A percentile compares a stretch with the other conserved stretches of the same genome.
These are phyloP conservation scores for Graptemys geographica DNA, from an alignment of 2,797 vertebrate species.

Conservation along the genomic window DNA sequence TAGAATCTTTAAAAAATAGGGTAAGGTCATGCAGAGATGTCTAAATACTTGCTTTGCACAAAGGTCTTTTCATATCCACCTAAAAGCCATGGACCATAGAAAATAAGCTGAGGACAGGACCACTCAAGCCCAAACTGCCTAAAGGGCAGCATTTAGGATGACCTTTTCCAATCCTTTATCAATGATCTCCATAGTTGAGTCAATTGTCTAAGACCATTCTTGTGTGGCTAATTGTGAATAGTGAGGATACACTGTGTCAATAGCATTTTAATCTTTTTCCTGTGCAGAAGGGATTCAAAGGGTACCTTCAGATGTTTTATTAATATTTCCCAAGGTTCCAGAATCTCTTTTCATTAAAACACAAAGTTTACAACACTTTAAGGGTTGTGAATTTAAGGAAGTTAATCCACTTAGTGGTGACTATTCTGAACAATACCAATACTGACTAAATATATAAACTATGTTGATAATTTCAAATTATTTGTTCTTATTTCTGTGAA, in stretches of 20 bases:
- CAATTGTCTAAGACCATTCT: conserved; percentile 32
- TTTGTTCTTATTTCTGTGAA: not conserved
- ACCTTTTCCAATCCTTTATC: conserved; percentile 66
- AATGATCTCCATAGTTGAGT: conserved; percentile 45
- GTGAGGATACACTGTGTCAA: not conserved
- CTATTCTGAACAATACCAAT: not conserved
- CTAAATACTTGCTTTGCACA: conserved; percentile 72
- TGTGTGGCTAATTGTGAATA: not conserved
- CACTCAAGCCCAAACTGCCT: conserved; percentile 51
- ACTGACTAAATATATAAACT: not conserved
- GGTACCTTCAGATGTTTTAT: not conserved
- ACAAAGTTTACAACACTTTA: not conserved
- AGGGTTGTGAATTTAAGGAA: conserved; percentile 13
- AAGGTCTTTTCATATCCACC: conserved; percentile 74
- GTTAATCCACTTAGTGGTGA: not conserved
- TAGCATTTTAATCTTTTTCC: not conserved
- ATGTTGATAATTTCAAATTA: not conserved
- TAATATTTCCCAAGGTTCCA: not conserved
- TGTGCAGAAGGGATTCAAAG: conserved; percentile 32
- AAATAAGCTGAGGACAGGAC: conserved; percentile 71
- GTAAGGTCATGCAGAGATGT: conserved; percentile 58
- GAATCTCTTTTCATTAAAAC: not conserved
- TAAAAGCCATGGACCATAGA: conserved; percentile 59
- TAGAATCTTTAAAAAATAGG: conserved; percentile 64
- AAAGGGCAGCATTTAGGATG: conserved; percentile 56